phyloP scores from a whole-genome alignment of 2,797 vertebrate genomes.

The Cyclura pinguis region DNA sequence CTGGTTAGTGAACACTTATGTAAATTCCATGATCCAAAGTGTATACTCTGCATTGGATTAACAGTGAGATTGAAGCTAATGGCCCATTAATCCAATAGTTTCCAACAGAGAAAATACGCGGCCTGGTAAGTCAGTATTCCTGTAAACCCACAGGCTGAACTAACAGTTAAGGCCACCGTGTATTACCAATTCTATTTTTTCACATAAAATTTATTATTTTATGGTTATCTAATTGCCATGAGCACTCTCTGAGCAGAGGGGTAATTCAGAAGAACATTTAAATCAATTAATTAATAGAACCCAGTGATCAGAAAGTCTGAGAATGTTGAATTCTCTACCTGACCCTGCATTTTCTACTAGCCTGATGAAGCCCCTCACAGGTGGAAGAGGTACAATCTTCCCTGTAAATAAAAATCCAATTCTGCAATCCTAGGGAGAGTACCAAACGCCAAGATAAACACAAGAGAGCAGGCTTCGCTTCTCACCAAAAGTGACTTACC shows the following conservation, averaged over 20 bases:
- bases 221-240: neutral
- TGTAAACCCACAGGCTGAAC: too few relatives aligned
- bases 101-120: too few relatives aligned
- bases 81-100: too few relatives aligned
- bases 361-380: neutral
- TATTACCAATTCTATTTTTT: neutral
- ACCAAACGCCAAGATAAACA: too few relatives aligned
- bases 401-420: too few relatives aligned
- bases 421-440: neutral
- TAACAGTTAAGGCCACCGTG: too few relatives aligned
- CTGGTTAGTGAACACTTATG: too few relatives aligned
- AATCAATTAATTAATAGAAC: neutral
- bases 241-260: neutral
- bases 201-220: neutral
- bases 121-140: too few relatives aligned
- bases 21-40: neutral
- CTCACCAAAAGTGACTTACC: slow-evolving; percentile 74
- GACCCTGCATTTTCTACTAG: neutral
- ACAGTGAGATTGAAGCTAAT: neutral
- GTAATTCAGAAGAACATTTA: neutral
- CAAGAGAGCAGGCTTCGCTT: neutral
- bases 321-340: neutral
- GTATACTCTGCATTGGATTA: neutral
- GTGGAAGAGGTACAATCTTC: neutral
- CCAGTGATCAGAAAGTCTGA: neutral